Base-by-base conservation (phyloP, 2,113 vertebrate genomes). In the Taxidea taxus region DNA sequence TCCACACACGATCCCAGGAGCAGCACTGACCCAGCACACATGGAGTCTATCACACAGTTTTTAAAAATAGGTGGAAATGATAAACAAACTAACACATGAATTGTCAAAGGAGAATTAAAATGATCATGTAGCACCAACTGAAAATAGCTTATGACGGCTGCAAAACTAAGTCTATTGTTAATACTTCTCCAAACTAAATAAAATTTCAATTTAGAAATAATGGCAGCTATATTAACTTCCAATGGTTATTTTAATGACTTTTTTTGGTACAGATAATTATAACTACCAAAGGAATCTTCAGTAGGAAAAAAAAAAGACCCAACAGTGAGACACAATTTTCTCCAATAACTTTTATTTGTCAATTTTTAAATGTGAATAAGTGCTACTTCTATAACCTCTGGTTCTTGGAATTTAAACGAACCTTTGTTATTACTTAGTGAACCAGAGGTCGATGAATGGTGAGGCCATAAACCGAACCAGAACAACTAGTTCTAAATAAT, bases 331-430 rank as follows among this genome's bases (percentile, higher is more conserved):
- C 47, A 91, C 14, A 80, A 86, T 70, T 85, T 88, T 49, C 31
- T 87, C 15, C 8, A 84, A 4, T 49, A 78, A 94, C 15, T 70
- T 90, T 96, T 84, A 87, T 49, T 91, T 87, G 81, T 60, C 44
- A 64, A 15, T 81, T 77, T 82, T 97, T 87, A 96, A 51, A 25
- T 83, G n/a, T 72, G 25, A 92, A 68, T 39, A 49, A 90, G 4
- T 77, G 85, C 20, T 74, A 56, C 58, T 88, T 90, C 13, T 91
- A 39, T 75, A 80, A 89, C 94, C 20, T 10, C 74, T 92, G 21
- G 66, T 96, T 81, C 86, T 87, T 94, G 20, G 90, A 82, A 91
- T 96, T 95, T 95, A 90, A 97, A 89, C 23, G 42, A 96, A 97
- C 6, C 12, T 44, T 89, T 31, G 16, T 62, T 81, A 80, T 23